Percentiles rank a stretch among this genome's conserved stretches.
Conservation (phyloP, 2,113 vertebrate genomes). For the Falcunculus frontatus region DNA sequence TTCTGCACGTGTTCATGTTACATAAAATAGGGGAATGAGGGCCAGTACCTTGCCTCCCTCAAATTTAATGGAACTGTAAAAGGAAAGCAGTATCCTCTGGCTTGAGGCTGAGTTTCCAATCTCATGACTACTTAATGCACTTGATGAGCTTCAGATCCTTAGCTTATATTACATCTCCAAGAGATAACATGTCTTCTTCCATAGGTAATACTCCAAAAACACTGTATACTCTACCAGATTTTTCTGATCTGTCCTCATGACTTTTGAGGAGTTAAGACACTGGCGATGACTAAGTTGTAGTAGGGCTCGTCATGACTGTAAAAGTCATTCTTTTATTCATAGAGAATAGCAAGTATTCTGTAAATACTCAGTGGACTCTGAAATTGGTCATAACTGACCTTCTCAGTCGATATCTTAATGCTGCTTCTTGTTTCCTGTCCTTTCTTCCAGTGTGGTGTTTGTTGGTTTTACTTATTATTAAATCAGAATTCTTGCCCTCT, state of each 20-base stretch:
- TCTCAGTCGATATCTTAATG: neutral
- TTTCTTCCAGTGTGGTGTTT: neutral
- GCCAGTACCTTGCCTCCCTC: neutral
- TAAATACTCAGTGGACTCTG: neutral
- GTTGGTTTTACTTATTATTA: neutral
- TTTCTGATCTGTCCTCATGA: neutral
- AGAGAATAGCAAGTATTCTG: neutral
- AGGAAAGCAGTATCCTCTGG: neutral
- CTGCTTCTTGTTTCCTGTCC: neutral
- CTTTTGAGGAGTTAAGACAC: neutral
- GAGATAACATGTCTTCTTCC: neutral
- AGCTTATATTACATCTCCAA: neutral
- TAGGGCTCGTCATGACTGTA: neutral
- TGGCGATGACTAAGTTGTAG: neutral
- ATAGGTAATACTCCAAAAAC: neutral
- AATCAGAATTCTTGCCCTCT: neutral
- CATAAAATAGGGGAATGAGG: neutral
- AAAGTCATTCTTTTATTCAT: neutral
- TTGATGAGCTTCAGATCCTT: neutral
- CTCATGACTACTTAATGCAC: neutral
- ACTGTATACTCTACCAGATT: neutral
- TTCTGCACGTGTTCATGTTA: neutral
- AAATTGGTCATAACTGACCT: neutral
- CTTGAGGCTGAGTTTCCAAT: neutral
- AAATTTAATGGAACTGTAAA: neutral